These are phyloP conservation scores for Nerophis ophidion DNA, from an alignment of 2,113 vertebrate genomes.

Conservation along the genomic window DNA sequence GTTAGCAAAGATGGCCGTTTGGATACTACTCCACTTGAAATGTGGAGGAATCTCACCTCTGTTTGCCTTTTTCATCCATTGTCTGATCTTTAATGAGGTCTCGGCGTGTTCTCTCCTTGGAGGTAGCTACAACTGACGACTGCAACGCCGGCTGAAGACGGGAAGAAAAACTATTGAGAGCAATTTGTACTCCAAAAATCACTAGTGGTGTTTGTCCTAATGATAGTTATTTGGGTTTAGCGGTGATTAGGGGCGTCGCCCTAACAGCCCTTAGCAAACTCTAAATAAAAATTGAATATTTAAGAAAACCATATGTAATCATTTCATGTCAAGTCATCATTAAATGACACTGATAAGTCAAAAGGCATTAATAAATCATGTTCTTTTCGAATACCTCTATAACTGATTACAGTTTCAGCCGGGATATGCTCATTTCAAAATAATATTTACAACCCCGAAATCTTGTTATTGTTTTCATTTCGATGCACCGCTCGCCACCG, in stretches of 20 bases:
- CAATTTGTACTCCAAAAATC: neutral
- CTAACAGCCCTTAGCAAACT: too few species aligned
- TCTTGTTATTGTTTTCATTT: too few species aligned
- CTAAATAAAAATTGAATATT: too few species aligned
- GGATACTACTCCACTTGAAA: neutral
- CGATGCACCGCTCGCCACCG: too few species aligned
- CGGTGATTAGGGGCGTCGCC: neutral
- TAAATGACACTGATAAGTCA: too few species aligned
- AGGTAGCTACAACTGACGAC: constrained; percentile 99
- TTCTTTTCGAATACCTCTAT: too few species aligned
- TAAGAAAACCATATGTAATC: too few species aligned
- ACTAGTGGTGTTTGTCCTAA: neutral
- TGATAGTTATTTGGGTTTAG: neutral
- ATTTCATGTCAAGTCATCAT: too few species aligned
- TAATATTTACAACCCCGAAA: too few species aligned
- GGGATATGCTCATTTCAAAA: too few species aligned
- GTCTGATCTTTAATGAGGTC: constrained; percentile 99
- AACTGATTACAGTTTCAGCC: too few species aligned
- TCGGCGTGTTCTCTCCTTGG: constrained; percentile 97
- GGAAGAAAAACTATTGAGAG: constrained; percentile 6
- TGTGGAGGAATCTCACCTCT: constrained; percentile 74
- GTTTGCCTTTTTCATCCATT: constrained; percentile 97
- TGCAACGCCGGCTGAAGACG: constrained; percentile 87
- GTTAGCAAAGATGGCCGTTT: neutral
- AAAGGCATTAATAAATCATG: too few species aligned